Evolutionary conservation across 2,113 vertebrate genomes (phyloP).

Genomic region (Neoarius graeffei): DNA sequence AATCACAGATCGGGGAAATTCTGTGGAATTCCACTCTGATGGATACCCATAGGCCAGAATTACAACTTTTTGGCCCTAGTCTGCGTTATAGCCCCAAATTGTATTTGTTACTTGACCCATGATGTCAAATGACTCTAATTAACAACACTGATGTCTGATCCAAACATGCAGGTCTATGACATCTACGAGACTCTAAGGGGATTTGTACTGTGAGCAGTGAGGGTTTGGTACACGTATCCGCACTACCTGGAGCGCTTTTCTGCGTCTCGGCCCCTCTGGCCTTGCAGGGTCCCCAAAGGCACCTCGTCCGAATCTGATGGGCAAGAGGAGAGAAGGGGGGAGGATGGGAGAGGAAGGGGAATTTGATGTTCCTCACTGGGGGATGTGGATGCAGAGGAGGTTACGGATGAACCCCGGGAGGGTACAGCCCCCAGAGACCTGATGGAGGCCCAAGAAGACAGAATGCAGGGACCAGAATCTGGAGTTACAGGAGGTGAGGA

Average conservation of each 20-base stretch:
- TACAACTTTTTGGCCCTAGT: background rate
- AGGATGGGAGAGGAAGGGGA: constrained; percentile 68
- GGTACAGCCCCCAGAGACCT: constrained; percentile 52
- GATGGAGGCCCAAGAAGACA: constrained; percentile 57
- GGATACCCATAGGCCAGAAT: background rate
- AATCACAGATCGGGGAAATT: background rate
- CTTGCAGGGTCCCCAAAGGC: constrained; percentile 65
- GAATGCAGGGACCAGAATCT: constrained; percentile 61
- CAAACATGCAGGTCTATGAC: background rate
- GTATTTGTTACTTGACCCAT: background rate
- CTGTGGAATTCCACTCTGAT: background rate
- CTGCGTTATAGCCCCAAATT: background rate
- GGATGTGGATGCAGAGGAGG: constrained; percentile 71
- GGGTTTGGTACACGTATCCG: constrained; percentile 43
- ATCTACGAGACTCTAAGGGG: background rate
- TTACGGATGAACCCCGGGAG: constrained; percentile 62
- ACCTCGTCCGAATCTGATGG: constrained; percentile 75
- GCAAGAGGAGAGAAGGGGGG: constrained; percentile 68
- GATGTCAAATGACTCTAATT: background rate
- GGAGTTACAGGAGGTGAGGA: constrained; percentile 64
- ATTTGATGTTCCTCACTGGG: constrained; percentile 71
- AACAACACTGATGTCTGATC: background rate
- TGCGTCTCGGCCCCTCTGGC: constrained; percentile 65
- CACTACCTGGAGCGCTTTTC: constrained; percentile 80
- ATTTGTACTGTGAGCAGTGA: constrained; percentile 37